Evolutionary conservation across 2,888 invertebrate species (phyloP).

Genomic region (Papilio elwesi): DNA sequence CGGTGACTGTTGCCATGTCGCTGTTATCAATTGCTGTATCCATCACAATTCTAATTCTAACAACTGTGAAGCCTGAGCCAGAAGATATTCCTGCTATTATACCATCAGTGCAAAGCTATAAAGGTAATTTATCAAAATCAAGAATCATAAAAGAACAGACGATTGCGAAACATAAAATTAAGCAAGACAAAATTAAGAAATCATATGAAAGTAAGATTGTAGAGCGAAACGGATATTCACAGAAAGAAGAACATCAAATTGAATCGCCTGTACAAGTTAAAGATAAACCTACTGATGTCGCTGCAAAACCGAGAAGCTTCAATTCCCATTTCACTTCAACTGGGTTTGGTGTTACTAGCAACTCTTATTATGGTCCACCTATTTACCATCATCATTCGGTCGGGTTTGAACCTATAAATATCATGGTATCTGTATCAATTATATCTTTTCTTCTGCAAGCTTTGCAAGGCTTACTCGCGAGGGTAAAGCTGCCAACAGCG

Average conservation of each 20-base stretch:
- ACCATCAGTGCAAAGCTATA: conserved; percentile 62
- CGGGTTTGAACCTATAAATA: conserved; percentile 81
- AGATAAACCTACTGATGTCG: conserved; percentile 45
- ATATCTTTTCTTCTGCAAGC: conserved; percentile 77
- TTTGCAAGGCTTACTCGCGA: conserved; percentile 69
- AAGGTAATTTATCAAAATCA: conserved; percentile 59
- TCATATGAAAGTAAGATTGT: conserved; percentile 30
- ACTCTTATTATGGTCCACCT: conserved; percentile 60
- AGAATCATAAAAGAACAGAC: conserved; percentile 72
- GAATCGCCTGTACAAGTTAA: conserved; percentile 63
- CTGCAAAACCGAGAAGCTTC: conserved; percentile 62
- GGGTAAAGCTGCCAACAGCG: conserved; percentile 70
- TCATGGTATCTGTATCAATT: conserved; percentile 77
- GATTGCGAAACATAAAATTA: conserved; percentile 49
- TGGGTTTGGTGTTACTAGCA: conserved; percentile 67
- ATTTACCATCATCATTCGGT: conserved; percentile 80
- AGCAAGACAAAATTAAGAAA: conserved; percentile 35
- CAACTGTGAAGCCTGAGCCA: conserved; percentile 58
- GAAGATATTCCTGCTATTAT: conserved; percentile 51
- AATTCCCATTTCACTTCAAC: conserved; percentile 63
- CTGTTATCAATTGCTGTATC: conserved; percentile 63
- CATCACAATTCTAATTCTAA: conserved; percentile 59
- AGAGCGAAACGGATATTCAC: conserved; percentile 43
- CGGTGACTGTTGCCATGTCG: conserved; percentile 66
- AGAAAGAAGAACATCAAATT: conserved; percentile 58